Evolutionary conservation across 2,888 invertebrate species (phyloP).

Genomic region (Microctonus hyperodae): DNA sequence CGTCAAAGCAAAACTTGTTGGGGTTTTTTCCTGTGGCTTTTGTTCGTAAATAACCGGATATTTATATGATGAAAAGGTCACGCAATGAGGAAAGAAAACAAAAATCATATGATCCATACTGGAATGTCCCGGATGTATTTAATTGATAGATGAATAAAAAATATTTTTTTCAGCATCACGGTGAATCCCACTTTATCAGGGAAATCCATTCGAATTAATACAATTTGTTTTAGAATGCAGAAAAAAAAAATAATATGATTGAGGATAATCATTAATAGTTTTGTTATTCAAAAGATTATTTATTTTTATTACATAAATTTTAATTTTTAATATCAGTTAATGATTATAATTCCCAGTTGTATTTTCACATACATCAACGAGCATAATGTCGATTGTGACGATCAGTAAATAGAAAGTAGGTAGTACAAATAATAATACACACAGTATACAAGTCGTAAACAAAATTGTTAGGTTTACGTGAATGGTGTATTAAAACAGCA

Average conservation of each 20-base stretch:
- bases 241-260: neutral
- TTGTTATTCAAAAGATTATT: neutral
- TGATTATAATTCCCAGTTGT: neutral
- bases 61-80: constrained; percentile 24
- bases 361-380: neutral
- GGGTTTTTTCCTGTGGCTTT: constrained; percentile 23
- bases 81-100: constrained; percentile 26
- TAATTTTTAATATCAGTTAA: neutral
- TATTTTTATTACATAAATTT: neutral
- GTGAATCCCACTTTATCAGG: no score
- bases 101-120: constrained; percentile 2
- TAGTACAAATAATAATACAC: neutral
- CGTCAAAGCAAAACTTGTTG: constrained; percentile 2
- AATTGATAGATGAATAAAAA: neutral
- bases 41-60: constrained; percentile 24
- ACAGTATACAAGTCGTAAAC: constrained; percentile 14
- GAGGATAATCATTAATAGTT: neutral
- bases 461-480: constrained; percentile 2
- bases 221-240: no score
- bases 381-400: constrained; percentile 21
- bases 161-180: neutral
- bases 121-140: constrained; percentile 22
- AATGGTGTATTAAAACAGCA: neutral
- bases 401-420: constrained; percentile 31
- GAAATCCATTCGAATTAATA: neutral